A percentile compares a stretch with the other conserved stretches of the same genome.
Conservation (phyloP, 2,888 invertebrate species). For the Acholoe squamosa region DNA sequence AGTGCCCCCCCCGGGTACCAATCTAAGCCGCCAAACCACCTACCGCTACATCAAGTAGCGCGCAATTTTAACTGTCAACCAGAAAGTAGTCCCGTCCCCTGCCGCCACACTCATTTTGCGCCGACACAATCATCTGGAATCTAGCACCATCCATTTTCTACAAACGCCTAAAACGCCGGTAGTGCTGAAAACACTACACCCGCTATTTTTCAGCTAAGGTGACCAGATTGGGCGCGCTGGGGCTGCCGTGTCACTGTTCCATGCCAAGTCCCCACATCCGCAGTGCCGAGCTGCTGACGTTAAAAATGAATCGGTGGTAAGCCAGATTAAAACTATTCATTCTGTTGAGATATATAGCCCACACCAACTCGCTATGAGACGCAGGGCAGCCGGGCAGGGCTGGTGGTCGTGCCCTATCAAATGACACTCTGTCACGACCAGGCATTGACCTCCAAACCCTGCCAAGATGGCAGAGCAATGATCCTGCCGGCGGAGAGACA, state of each 20-base stretch:
- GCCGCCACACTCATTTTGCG: slow-evolving; percentile 3
- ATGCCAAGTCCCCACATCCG: not conserved
- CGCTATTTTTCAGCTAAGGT: not conserved
- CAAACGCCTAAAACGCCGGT: not conserved
- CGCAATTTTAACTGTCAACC: slow-evolving; percentile 30
- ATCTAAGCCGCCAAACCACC: not conserved
- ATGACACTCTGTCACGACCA: not conserved
- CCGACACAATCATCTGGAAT: slow-evolving; percentile 1
- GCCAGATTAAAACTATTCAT: not conserved
- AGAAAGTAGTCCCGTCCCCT: not conserved
- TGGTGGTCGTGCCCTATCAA: not conserved
- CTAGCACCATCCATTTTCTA: slow-evolving; percentile 15
- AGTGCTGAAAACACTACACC: not conserved
- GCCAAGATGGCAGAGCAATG: slow-evolving; percentile 24
- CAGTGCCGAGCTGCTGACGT: not conserved
- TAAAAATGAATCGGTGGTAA: not conserved
- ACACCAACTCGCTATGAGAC: not conserved
- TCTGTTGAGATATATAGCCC: not conserved
- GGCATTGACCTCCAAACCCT: not conserved
- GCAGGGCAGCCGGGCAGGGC: not conserved
- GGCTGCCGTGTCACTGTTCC: not conserved
- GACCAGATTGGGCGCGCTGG: not conserved
- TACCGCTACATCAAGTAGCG: slow-evolving; percentile 19
- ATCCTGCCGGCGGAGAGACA: not conserved
- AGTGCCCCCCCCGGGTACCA: not conserved